Evolutionary conservation across 2,797 vertebrate species (phyloP).

Genomic region (Synaphobranchus kaupii): DNA sequence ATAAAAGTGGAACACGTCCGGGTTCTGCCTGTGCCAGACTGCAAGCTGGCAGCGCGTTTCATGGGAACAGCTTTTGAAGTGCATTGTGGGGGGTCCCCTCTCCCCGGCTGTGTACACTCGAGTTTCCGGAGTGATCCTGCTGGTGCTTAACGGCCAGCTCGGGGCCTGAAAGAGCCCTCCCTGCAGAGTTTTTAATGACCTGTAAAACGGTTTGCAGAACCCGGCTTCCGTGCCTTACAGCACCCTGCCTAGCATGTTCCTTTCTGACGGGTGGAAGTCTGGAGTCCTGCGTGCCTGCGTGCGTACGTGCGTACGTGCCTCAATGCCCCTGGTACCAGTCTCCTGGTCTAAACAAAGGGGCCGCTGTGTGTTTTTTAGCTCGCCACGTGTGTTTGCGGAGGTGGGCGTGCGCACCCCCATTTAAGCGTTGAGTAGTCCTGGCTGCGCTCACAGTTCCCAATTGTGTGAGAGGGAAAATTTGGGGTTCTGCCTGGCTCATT

Average conservation of each 20-base stretch:
- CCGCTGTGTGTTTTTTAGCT: slow-evolving; percentile 38
- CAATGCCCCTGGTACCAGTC: slow-evolving; percentile 47
- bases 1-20: not conserved
- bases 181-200: not conserved
- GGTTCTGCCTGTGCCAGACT: not conserved
- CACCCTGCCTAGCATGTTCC: too few species aligned
- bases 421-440: too few species aligned
- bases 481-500: slow-evolving; percentile 8
- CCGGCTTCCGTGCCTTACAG: not conserved
- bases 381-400: slow-evolving; percentile 33
- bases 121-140: not conserved
- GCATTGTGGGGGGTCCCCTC: not conserved
- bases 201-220: not conserved
- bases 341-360: slow-evolving; percentile 46
- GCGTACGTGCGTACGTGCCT: slow-evolving; percentile 28
- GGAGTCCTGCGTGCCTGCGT: slow-evolving; percentile 39
- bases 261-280: slow-evolving; percentile 19
- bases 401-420: not conserved
- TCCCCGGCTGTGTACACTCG: not conserved
- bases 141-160: not conserved
- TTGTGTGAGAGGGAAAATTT: slow-evolving; percentile 25
- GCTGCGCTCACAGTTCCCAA: slow-evolving; percentile 11
- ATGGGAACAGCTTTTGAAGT: not conserved
- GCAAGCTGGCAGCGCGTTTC: not conserved
- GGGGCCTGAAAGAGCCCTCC: not conserved